Conservation (phyloP, 2,888 invertebrate species). For the Melieria crassipennis region DNA sequence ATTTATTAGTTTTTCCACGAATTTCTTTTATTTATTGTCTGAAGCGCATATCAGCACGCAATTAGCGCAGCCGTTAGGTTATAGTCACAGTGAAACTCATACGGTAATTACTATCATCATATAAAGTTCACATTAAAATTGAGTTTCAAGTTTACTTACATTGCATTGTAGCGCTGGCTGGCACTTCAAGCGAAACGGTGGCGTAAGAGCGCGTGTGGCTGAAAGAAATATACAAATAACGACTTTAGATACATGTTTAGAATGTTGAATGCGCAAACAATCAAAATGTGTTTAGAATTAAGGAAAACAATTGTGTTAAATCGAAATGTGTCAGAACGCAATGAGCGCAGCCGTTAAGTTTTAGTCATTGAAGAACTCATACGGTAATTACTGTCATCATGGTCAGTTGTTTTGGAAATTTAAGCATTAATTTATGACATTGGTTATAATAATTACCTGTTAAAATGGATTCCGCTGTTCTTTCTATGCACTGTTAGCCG, state of each 20-base stretch:
- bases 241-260: background rate
- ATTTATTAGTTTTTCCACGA: background rate
- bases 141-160: constrained; percentile 2
- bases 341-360: constrained; percentile 45
- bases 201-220: background rate
- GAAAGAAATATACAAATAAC: constrained; percentile 1
- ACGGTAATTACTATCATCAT: constrained; percentile 45
- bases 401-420: background rate
- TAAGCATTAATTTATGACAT: no score
- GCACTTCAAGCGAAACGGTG: background rate
- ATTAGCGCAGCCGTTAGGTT: constrained; percentile 40
- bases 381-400: constrained; percentile 53
- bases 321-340: constrained; percentile 42
- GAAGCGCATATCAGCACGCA: constrained; percentile 37
- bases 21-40: background rate
- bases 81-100: constrained; percentile 42
- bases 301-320: background rate
- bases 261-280: constrained; percentile 9
- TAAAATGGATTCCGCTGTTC: no score
- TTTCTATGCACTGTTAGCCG: no score
- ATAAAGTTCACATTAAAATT: constrained; percentile 11
- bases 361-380: constrained; percentile 46
- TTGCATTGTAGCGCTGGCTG: background rate
- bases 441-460: no score
- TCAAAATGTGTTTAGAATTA: background rate